Base-by-base conservation (phyloP, 1,140 invertebrate species). In the Mizuhopecten yessoensis region DNA sequence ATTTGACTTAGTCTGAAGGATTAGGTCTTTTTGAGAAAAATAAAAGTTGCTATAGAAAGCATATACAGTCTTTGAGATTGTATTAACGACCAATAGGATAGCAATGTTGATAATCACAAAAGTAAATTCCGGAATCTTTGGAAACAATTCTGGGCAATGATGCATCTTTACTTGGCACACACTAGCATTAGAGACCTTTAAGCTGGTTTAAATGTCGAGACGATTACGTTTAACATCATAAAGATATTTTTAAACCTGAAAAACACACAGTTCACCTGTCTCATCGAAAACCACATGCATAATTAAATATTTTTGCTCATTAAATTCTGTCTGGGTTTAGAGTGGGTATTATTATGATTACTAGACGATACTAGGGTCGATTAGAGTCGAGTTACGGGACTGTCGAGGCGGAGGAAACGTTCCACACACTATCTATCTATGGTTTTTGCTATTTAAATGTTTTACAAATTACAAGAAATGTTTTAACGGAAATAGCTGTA, bases 171-270 rank as follows among this genome's bases (percentile, higher is more conserved):
- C 23, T 75, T 75, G 57, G 57, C 57, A 75, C 57, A 29, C 7
- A 29, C 15, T 75, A 75, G 15, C 57, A 2, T 17, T 75, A 29
- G 1, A 75, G 29, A 75, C 57, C 5, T 75, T 75, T 29, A 75
- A 29, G 23, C 11, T 29, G n/a, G 9, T 75, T 29, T 75, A 75
- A 75, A 75, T 29, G 57, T 75, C n/a, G 23, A 75, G 57, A 75
- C n/a, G 57, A 75, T 75, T 75, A 75, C 57, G n/a, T 75, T 29
- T 29, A 75, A 75, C 57, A 75, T 75, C 5, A 75, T 75, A 9
- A 75, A 75, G n/a, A n/a, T 75, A 75, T 75, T 29, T 75, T 29
- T 75, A 75, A 75, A 75, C 57, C 57, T 75, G 57, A 75, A 75
- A 75, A 75, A 75, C n/a, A 5, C 1, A 75, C 23, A 75, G n/a